Conservation (phyloP, 2,888 invertebrate species). For the Meteorus cinctellus region DNA sequence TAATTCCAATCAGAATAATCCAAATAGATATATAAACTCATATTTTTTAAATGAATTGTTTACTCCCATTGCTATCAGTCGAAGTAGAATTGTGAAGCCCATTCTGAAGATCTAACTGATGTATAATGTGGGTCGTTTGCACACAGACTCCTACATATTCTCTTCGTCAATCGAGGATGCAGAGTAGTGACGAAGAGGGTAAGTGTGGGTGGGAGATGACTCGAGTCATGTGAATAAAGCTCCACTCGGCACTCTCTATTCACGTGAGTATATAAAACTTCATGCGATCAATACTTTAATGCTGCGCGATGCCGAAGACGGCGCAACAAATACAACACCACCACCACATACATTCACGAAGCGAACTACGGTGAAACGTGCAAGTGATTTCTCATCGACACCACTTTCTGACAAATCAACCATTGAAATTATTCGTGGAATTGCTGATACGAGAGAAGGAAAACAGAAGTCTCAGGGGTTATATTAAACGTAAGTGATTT, state of each 20-base stretch:
- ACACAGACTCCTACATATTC: neutral
- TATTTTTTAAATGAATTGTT: too few relatives aligned
- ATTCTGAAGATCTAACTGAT: too few relatives aligned
- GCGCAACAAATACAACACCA: slow-evolving; percentile 55
- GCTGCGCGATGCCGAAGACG: slow-evolving; percentile 52
- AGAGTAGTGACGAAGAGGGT: slow-evolving; percentile 35
- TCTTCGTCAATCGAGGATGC: slow-evolving; percentile 32
- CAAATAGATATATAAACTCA: too few relatives aligned
- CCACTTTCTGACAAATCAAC: neutral
- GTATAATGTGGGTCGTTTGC: slow-evolving; percentile 20
- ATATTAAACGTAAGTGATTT: neutral
- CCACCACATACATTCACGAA: slow-evolving; percentile 24
- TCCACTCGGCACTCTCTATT: slow-evolving; percentile 20
- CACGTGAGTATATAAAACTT: slow-evolving; percentile 49
- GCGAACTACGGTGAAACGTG: slow-evolving; percentile 46
- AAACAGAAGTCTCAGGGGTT: neutral
- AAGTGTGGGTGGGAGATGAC: slow-evolving; percentile 44
- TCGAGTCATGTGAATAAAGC: slow-evolving; percentile 8
- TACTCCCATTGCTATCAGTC: too few relatives aligned
- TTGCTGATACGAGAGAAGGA: neutral
- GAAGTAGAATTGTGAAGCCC: too few relatives aligned
- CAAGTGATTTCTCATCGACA: slow-evolving; percentile 28
- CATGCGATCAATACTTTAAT: slow-evolving; percentile 66
- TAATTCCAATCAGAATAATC: too few relatives aligned
- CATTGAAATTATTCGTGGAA: neutral